phyloP scores from a whole-genome alignment of 37 sponge, comb jelly and placozoan species.

The Ianthella basta region DNA sequence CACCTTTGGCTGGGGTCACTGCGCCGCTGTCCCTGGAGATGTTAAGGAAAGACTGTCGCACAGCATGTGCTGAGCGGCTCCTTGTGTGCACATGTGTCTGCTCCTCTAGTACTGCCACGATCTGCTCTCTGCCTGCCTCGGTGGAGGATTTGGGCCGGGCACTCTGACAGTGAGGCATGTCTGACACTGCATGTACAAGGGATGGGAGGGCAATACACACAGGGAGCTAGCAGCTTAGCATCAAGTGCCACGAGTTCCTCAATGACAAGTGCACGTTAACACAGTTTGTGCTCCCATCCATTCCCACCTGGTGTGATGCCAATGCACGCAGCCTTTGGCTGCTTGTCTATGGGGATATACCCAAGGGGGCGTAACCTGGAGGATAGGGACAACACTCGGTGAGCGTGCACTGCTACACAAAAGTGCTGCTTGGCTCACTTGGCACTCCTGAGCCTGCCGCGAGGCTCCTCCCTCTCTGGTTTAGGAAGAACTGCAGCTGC shows the following conservation, averaged over 20 bases:
- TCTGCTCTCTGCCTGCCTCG: neutral
- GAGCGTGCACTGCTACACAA: neutral
- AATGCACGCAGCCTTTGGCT: slow-evolving; percentile 25
- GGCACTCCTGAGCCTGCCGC: slow-evolving; percentile 45
- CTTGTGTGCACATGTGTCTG: neutral
- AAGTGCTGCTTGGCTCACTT: slow-evolving; percentile 20
- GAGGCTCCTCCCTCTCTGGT: neutral
- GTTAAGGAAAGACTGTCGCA: neutral
- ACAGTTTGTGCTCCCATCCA: too few species aligned
- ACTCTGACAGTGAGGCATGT: neutral
- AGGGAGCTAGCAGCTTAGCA: too few species aligned
- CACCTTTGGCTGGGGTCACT: neutral
- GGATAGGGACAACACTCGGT: slow-evolving; percentile 29
- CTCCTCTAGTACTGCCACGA: neutral
- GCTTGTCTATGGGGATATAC: neutral
- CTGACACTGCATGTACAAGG: neutral
- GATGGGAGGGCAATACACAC: neutral
- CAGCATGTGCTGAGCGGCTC: neutral
- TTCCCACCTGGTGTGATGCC: slow-evolving; percentile 65
- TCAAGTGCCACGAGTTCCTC: too few species aligned
- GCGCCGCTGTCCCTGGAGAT: slow-evolving; percentile 4
- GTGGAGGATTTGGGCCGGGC: slow-evolving; percentile 26
- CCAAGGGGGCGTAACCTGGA: slow-evolving; percentile 24
- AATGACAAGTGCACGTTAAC: too few species aligned
- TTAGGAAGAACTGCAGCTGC: neutral